Conservation (phyloP, 2,888 invertebrate species). For the Branchinecta sandiegonensis region DNA sequence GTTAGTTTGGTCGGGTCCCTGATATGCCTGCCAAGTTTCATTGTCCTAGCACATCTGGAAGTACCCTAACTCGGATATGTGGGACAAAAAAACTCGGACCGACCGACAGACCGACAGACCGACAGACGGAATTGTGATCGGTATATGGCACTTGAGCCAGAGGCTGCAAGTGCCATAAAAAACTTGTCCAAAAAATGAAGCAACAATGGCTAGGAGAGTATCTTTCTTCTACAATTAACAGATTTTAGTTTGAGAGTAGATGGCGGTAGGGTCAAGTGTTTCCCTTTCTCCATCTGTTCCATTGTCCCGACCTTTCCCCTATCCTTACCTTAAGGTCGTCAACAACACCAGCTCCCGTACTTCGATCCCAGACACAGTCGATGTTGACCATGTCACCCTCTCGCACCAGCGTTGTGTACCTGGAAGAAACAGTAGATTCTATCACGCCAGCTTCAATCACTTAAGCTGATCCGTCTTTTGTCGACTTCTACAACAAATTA, state of each 20-base stretch:
- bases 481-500: no score
- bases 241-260: not conserved
- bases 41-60: no score
- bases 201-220: not conserved
- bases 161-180: no score
- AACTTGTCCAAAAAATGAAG: not conserved
- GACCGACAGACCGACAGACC: no score
- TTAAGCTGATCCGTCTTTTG: no score
- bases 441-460: no score
- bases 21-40: no score
- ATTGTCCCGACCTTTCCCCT: not conserved
- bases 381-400: not conserved
- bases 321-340: slow-evolving; percentile 15
- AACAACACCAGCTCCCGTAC: not conserved
- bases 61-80: no score
- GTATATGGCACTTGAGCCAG: no score
- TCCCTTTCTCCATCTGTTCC: not conserved
- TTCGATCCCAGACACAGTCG: not conserved
- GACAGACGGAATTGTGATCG: no score
- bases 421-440: not conserved
- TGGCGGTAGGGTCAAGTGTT: not conserved
- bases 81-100: no score
- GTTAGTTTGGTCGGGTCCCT: no score
- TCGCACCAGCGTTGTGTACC: not conserved
- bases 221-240: not conserved